Evolutionary conservation across 2,113 vertebrate species (phyloP).

Genomic region (Aptenodytes patagonicus): DNA sequence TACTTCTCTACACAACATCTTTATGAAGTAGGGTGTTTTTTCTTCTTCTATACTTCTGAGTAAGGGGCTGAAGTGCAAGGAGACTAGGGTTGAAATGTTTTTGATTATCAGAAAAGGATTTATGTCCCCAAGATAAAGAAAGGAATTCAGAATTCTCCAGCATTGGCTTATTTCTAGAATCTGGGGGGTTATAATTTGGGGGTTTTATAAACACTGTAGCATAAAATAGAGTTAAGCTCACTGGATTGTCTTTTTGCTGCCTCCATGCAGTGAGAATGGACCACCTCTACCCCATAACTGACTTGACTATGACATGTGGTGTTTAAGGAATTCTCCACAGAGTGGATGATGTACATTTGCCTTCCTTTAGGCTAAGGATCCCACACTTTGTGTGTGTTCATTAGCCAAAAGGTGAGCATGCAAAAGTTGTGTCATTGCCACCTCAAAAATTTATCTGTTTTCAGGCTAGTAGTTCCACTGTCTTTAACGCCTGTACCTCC

Average conservation of each 20-base stretch:
- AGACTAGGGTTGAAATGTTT: not conserved
- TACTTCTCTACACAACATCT: not conserved
- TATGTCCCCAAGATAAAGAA: not conserved
- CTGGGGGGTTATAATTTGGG: not conserved
- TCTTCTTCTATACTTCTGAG: not conserved
- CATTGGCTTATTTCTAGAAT: not conserved
- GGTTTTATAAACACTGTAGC: rapidly evolving
- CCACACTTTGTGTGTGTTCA: not conserved
- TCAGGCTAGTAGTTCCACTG: not conserved
- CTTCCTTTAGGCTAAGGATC: not conserved
- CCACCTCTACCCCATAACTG: rapidly evolving
- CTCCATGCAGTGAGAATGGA: not conserved
- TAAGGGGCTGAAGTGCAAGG: not conserved
- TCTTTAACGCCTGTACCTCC: not conserved
- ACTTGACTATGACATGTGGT: not conserved
- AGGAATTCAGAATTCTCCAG: not conserved
- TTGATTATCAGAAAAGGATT: not conserved
- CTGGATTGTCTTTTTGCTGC: not conserved
- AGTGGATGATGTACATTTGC: not conserved
- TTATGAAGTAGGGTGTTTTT: not conserved
- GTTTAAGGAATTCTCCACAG: not conserved
- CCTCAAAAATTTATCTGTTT: not conserved
- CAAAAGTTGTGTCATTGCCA: not conserved
- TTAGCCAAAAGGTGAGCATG: not conserved
- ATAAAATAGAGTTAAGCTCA: not conserved